A percentile compares a stretch with the other conserved stretches of the same genome.
Conservation (phyloP, 2,888 invertebrate species). For the Rhodophaea formosa region DNA sequence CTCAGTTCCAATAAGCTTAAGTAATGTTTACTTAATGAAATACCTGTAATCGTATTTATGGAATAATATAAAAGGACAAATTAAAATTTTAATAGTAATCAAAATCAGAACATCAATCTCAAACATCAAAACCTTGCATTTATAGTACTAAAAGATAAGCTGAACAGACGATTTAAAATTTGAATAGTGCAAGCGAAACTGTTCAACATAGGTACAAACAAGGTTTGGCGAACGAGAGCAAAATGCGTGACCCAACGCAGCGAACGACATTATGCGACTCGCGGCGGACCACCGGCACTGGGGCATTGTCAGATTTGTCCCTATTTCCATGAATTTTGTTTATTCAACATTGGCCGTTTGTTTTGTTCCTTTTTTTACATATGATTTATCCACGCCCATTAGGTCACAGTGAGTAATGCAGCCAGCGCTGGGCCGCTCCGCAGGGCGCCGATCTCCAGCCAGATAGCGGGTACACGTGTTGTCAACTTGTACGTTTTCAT, state of each 20-base stretch:
- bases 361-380: slow-evolving; percentile 67
- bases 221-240: slow-evolving; percentile 6
- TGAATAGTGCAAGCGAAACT: not conserved
- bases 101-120: too few species aligned
- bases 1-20: too few species aligned
- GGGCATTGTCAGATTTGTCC: slow-evolving; percentile 71
- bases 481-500: slow-evolving; percentile 80
- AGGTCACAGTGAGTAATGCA: slow-evolving; percentile 77
- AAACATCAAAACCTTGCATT: too few species aligned
- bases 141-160: too few species aligned
- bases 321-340: slow-evolving; percentile 79
- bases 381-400: slow-evolving; percentile 78
- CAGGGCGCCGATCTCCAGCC: slow-evolving; percentile 72
- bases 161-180: too few species aligned
- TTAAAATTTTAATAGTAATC: too few species aligned
- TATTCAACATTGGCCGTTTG: slow-evolving; percentile 67
- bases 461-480: slow-evolving; percentile 78
- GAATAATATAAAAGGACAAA: too few species aligned
- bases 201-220: not conserved
- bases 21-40: too few species aligned
- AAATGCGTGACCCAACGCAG: slow-evolving; percentile 16
- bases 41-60: too few species aligned
- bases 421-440: slow-evolving; percentile 56
- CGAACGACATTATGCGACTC: slow-evolving; percentile 41
- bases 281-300: slow-evolving; percentile 64